Percentiles rank a stretch among this genome's conserved stretches.
These are phyloP conservation scores for Maccullochella peelii DNA, from an alignment of 2,113 vertebrate species.

Conservation along the genomic window DNA sequence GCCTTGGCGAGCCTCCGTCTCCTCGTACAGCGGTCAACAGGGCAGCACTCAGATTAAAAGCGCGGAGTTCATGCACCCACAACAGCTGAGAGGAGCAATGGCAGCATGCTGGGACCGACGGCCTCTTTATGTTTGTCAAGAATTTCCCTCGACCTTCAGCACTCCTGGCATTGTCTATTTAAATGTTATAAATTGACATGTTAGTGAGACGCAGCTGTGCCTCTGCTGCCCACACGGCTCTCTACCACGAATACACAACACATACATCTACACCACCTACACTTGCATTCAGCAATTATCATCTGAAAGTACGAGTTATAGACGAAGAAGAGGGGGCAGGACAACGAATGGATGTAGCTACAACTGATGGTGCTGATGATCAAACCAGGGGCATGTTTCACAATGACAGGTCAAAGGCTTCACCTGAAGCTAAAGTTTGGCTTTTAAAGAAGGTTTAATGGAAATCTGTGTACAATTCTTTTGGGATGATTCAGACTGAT, in stretches of 20 bases:
- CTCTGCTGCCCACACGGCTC: constrained; percentile 32
- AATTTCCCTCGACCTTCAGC: constrained; percentile 43
- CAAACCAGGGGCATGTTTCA: not conserved
- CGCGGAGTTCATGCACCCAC: constrained; percentile 40
- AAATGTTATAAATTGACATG: constrained; percentile 33
- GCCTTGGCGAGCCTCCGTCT: constrained; percentile 35
- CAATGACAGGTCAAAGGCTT: not conserved
- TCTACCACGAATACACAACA: constrained; percentile 12
- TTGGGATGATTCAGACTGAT: not conserved
- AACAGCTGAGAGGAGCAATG: constrained; percentile 23
- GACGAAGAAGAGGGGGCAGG: not conserved
- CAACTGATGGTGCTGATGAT: not conserved
- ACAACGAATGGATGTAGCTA: not conserved
- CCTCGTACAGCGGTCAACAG: constrained; percentile 45
- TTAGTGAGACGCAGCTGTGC: constrained; percentile 41
- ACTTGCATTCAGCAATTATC: constrained; percentile 29
- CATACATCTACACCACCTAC: constrained; percentile 32
- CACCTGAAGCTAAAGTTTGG: not conserved
- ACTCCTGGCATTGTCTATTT: constrained; percentile 31
- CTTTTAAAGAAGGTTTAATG: not conserved
- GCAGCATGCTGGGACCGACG: constrained; percentile 39
- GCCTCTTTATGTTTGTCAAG: constrained; percentile 38
- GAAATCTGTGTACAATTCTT: not conserved
- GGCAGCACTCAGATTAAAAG: constrained; percentile 60
- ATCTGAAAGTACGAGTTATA: constrained; percentile 1